Evolutionary conservation across 2,888 invertebrate genomes (phyloP), one percentile per base, ranked within the genome.

Genomic region (Parochlus steinenii): DNA sequence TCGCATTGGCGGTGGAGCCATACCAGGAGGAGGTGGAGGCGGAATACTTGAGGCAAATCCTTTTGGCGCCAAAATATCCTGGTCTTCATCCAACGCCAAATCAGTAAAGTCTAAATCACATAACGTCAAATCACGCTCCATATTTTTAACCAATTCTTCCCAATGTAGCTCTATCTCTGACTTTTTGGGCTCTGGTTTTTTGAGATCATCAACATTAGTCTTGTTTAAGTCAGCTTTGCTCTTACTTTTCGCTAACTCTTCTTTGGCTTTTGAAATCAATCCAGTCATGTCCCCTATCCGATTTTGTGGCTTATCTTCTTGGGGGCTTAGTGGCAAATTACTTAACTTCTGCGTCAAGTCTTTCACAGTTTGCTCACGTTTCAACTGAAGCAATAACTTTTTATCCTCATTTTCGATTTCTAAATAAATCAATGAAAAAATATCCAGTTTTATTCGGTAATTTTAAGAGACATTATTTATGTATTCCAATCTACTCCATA

Each of bases 41-140:
- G 82, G 80, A 8, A 77, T 68, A 8, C 74, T 76, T 23, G 69
- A 69, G 3, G 69, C 58, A 6, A 71, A 64, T 5, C 71, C 66
- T 7, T 72, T 67, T 1, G 80, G 77, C 3, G 74, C 73, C 29
- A 74, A 54, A 39, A 77, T 65, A 50, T 86, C 85, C 37, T 76
- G 72, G 52, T 95, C 95, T 44, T 95, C 92, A 37, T 85, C 86
- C 22, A 74, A 74, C 33, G 71, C 73, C 35, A 98, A 65, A 58
- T 97, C 95, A 8, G 89, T 89, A 58, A 98, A 98, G 59, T 98
- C 97, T 50, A 97, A 67, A 59, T 97, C 95, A 55, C 93, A 90
- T 31, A 90, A 68, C 43, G 82, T 74, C 53, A 86, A 63, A 41
- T 80, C 75, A 42, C 85, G 64, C 40, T 74, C 67, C 46, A 82